These are phyloP conservation scores for Sipha maydis DNA, from an alignment of 2,888 invertebrate species.

Conservation along the genomic window DNA sequence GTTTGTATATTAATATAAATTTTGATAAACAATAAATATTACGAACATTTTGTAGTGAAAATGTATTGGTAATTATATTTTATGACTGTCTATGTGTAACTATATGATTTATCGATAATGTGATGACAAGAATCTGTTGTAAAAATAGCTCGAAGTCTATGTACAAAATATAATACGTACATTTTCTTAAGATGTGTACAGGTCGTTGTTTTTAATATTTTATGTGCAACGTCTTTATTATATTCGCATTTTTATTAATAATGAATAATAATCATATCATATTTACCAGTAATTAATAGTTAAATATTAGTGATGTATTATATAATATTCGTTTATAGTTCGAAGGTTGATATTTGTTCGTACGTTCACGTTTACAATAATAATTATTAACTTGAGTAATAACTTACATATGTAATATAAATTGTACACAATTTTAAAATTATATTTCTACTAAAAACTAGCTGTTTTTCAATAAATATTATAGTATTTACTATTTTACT, in stretches of 20 bases:
- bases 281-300: not conserved
- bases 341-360: not conserved
- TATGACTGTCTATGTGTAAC: not conserved
- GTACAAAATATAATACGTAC: not conserved
- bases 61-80: not conserved
- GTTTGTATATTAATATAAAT: too few relatives aligned
- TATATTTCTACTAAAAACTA: not conserved
- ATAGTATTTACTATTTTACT: not conserved
- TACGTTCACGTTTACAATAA: not conserved
- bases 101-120: not conserved
- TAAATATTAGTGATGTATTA: not conserved
- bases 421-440: not conserved
- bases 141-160: not conserved
- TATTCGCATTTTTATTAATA: too few relatives aligned
- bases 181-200: not conserved
- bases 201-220: not conserved
- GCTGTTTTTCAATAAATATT: not conserved
- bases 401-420: not conserved
- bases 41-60: too few relatives aligned
- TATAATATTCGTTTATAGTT: not conserved
- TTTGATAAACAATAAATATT: too few relatives aligned
- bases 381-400: not conserved
- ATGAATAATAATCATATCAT: not conserved
- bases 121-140: not conserved
- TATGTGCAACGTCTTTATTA: not conserved